Conservation (phyloP, 2,797 vertebrate species). For the Siniperca undulata region DNA sequence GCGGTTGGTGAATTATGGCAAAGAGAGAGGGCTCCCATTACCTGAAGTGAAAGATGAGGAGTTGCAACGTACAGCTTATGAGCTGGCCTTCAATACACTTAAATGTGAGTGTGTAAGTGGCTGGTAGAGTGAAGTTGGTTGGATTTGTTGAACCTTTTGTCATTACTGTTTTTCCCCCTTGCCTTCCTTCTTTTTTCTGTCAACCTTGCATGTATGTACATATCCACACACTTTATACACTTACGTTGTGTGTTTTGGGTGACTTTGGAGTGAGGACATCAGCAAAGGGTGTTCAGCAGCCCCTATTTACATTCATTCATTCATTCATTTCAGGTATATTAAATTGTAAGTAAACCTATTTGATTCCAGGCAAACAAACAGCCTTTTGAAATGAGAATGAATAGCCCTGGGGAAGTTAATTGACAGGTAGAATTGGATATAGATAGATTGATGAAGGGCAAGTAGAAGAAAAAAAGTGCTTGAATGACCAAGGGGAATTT, state of each 20-base stretch:
- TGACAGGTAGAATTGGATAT: constrained; percentile 71
- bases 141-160: not conserved
- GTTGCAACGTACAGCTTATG: constrained; percentile 81
- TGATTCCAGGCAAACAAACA: constrained; percentile 46
- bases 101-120: constrained; percentile 90
- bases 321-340: constrained; percentile 20
- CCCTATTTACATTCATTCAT: constrained; percentile 31
- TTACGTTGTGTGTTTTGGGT: not conserved
- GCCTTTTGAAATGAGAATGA: constrained; percentile 50
- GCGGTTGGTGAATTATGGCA: constrained; percentile 85
- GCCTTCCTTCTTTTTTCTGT: not conserved
- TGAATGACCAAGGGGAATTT: constrained; percentile 61
- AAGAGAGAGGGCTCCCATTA: constrained; percentile 48
- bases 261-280: constrained; percentile 5
- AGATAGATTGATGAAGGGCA: constrained; percentile 74
- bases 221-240: not conserved
- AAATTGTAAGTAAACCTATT: constrained; percentile 49
- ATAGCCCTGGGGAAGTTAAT: constrained; percentile 51
- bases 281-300: constrained; percentile 20
- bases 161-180: not conserved
- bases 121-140: not conserved
- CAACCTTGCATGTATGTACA: not conserved
- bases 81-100: constrained; percentile 91
- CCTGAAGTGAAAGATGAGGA: constrained; percentile 79
- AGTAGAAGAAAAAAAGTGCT: constrained; percentile 55